Base-by-base conservation (phyloP, 2,113 vertebrate genomes). In the Empidonax alnorum region DNA sequence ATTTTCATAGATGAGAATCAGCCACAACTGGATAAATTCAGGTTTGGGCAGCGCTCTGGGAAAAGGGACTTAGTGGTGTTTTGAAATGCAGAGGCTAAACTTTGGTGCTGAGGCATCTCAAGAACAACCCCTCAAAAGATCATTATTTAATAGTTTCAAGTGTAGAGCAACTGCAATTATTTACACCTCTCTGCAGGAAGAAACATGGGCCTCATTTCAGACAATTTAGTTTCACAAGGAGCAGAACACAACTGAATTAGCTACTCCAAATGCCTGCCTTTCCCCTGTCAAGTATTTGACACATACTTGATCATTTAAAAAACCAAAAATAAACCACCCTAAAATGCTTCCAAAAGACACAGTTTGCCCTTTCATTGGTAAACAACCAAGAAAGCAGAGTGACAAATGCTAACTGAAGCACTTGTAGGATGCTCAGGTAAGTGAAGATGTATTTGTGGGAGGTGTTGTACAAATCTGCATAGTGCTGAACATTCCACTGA, bases 291-390 rank as follows among this genome's bases (percentile, higher is more conserved):
- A 41, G 21, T 25, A 22, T 65, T 74, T 90, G 44, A 68, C 56
- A 55, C 0, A 0, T 25, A 44, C 8, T 9, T 2, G 4, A 22
- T n/a, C 0, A 42, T 47, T 74, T 27, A 37, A 46, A 87, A 87
- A 69, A 1, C 1, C 7, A 37, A 20, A 83, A 41, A 10, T 9
- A 85, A 89, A 30, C 6, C 4, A 46, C 19, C n/a, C 13, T 39
- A n/a, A 86, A 92, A 81, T 63, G 35, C 53, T 74, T 68, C 56
- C 17, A 73, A 72, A 86, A 67, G 3, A 69, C 17, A 68, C 2
- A n/a, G 7, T 78, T 44, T 73, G 21, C 44, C 39, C 11, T 56
- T 75, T 59, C 10, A 22, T 3, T 37, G 28, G 28, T 87, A 56
- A 30, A 19, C 4, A 33, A 73, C 17, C 46, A 53, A 84, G 47